Evolutionary conservation across 2,797 vertebrate species (phyloP).

Genomic region (Telmatherina bonti): DNA sequence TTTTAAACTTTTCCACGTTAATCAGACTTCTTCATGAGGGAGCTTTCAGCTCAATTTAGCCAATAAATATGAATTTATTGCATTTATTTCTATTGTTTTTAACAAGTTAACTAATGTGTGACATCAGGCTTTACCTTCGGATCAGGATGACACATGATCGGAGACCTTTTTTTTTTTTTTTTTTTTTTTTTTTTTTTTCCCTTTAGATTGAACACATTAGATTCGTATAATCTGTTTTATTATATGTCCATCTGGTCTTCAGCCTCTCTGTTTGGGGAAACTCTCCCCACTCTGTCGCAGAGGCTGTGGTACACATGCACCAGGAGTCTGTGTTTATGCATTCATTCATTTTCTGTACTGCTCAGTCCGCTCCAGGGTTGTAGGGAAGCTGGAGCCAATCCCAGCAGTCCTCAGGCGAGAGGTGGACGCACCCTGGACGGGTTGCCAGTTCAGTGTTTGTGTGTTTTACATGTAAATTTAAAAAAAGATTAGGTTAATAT

Average conservation of each 20-base stretch:
- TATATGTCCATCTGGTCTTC: neutral
- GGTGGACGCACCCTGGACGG: too few relatives aligned
- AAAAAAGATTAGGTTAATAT: neutral
- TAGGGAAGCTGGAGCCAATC: too few relatives aligned
- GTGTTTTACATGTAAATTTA: neutral
- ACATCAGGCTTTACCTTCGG: neutral
- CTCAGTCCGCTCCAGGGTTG: too few relatives aligned
- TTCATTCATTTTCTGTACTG: too few relatives aligned
- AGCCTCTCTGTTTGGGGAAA: conserved; percentile 10
- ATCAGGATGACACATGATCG: conserved; percentile 18
- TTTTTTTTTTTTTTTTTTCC: too few relatives aligned
- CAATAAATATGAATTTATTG: neutral
- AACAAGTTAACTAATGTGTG: neutral
- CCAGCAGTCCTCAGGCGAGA: too few relatives aligned
- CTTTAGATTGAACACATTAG: neutral
- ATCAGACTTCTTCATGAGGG: neutral
- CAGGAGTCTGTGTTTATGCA: conserved; percentile 14
- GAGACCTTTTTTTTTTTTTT: neutral
- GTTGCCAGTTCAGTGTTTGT: neutral
- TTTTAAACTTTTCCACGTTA: neutral
- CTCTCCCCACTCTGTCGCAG: conserved; percentile 41
- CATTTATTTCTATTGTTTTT: neutral
- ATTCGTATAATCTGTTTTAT: neutral
- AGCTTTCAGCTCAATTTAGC: neutral
- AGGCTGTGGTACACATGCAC: conserved; percentile 12